These are phyloP conservation scores for Rhynchonycteris naso DNA, from an alignment of 2,797 vertebrate species.

Conservation along the genomic window DNA sequence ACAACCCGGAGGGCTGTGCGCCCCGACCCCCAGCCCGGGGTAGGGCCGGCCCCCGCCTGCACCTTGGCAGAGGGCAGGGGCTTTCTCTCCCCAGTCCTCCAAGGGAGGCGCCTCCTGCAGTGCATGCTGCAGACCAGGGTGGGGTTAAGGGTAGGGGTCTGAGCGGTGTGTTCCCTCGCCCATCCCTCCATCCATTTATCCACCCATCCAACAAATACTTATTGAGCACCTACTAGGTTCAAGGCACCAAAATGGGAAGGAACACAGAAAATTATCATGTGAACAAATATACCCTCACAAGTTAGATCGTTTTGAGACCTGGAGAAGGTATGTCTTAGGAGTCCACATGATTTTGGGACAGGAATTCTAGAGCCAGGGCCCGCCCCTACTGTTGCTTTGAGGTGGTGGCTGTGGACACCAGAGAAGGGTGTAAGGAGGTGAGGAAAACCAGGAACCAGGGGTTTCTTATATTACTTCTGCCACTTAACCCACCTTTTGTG, in stretches of 20 bases:
- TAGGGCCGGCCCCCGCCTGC: no score
- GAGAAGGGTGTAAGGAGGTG: fast-evolving
- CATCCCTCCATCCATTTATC: not conserved
- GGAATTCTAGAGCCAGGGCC: no score
- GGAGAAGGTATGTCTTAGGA: not conserved
- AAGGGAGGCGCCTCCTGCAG: no score
- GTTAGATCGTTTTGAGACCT: not conserved
- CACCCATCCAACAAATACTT: not conserved
- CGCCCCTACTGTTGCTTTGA: not conserved
- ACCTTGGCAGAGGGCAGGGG: no score
- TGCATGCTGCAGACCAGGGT: no score
- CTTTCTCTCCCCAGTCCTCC: no score
- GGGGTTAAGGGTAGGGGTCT: no score
- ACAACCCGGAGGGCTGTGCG: no score
- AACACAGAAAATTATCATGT: not conserved
- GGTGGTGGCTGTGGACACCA: not conserved
- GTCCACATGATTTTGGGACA: no score
- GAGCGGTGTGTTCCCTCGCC: no score
- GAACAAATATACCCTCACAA: not conserved
- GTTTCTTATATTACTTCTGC: not conserved
- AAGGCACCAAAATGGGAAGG: not conserved
- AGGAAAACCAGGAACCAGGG: not conserved
- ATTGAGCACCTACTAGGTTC: not conserved
- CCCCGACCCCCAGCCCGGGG: no score
- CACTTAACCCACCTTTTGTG: not conserved